phyloP scores from a whole-genome alignment of 2,797 vertebrate genomes.

The Notamacropus eugenii region DNA sequence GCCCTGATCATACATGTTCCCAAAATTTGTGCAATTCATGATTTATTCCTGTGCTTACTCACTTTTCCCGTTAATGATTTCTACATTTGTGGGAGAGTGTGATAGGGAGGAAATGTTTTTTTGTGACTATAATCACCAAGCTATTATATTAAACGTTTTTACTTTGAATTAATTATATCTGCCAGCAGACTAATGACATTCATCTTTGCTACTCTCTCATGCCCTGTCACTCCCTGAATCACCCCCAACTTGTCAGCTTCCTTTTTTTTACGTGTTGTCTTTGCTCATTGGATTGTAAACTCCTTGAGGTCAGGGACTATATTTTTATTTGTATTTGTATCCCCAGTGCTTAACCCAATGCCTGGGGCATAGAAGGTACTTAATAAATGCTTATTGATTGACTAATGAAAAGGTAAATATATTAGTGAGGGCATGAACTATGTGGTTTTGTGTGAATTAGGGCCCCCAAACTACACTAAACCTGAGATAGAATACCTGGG shows the following conservation, averaged over 20 bases:
- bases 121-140: neutral
- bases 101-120: neutral
- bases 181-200: neutral
- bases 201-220: neutral
- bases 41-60: neutral
- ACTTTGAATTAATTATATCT: neutral
- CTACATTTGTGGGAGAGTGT: neutral
- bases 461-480: neutral
- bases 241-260: neutral
- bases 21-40: neutral
- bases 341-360: neutral
- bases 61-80: neutral
- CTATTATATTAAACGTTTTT: neutral
- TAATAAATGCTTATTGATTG: neutral
- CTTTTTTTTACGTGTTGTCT: neutral
- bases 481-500: neutral
- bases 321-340: neutral
- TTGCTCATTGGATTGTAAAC: neutral
- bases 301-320: neutral
- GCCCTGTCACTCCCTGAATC: neutral
- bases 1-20: neutral
- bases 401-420: neutral
- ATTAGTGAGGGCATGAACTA: neutral
- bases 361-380: neutral
- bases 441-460: neutral